Conservation (phyloP, 1,140 invertebrate species). For the Drosophila dunni region DNA sequence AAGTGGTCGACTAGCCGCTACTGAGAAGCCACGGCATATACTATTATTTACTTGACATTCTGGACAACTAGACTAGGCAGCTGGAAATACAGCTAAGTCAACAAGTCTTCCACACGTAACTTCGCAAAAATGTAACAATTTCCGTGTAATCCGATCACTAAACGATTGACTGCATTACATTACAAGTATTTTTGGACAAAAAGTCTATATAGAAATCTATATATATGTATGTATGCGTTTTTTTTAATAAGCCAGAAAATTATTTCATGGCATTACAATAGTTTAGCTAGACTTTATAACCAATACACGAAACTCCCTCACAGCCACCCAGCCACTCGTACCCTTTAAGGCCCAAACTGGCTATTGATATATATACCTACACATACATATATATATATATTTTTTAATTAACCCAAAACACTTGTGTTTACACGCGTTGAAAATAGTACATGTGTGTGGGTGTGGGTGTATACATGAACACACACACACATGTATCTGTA, state of each 20-base stretch:
- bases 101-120: constrained; percentile 41
- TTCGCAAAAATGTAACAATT: constrained; percentile 68
- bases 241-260: constrained; percentile 24
- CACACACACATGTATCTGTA: constrained; percentile 9
- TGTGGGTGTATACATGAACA: constrained; percentile 9
- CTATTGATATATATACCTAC: constrained; percentile 19
- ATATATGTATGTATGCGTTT: background rate
- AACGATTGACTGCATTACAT: constrained; percentile 22
- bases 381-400: constrained; percentile 38
- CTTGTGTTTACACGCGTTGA: constrained; percentile 78
- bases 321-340: too few species aligned
- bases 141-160: constrained; percentile 49
- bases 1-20: constrained; percentile 24
- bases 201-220: background rate
- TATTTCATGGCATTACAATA: constrained; percentile 22
- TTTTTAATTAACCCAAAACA: constrained; percentile 81
- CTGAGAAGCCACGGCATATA: constrained; percentile 34
- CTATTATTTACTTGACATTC: constrained; percentile 49
- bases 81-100: constrained; percentile 71
- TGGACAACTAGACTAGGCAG: constrained; percentile 16
- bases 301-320: constrained; percentile 14
- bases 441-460: constrained; percentile 57
- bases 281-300: constrained; percentile 1
- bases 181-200: constrained; percentile 10
- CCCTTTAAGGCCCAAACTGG: too few species aligned